Conservation (phyloP, 2,113 vertebrate genomes). For the Sander lucioperca region DNA sequence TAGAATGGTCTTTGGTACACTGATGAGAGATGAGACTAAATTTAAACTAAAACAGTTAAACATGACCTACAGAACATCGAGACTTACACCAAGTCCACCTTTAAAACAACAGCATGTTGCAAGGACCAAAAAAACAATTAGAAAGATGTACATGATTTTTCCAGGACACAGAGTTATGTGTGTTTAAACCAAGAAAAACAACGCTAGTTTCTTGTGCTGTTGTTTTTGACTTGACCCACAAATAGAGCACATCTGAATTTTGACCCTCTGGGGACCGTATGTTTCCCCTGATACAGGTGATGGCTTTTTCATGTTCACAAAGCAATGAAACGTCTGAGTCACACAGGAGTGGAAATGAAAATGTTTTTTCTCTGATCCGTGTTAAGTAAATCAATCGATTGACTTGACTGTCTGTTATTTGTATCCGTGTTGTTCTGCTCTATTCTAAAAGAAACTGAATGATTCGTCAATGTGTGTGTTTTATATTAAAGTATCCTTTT, state of each 20-base stretch:
- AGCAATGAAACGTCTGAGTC: slow-evolving; percentile 51
- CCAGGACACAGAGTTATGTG: slow-evolving; percentile 59
- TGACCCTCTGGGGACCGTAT: slow-evolving; percentile 25
- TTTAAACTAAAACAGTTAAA: neutral
- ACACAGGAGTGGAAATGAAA: slow-evolving; percentile 18
- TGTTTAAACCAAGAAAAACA: slow-evolving; percentile 70
- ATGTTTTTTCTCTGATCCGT: slow-evolving; percentile 45
- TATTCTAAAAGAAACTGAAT: slow-evolving; percentile 87
- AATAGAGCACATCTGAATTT: slow-evolving; percentile 37
- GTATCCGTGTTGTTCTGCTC: slow-evolving; percentile 92
- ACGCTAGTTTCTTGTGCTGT: slow-evolving; percentile 86
- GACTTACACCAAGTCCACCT: neutral
- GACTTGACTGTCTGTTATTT: slow-evolving; percentile 82
- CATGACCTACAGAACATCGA: neutral
- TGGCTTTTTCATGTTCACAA: slow-evolving; percentile 63
- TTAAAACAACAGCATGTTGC: slow-evolving; percentile 1
- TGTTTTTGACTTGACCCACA: slow-evolving; percentile 75
- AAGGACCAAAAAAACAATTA: slow-evolving; percentile 48
- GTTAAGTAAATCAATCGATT: slow-evolving; percentile 46
- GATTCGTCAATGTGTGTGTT: slow-evolving; percentile 88
- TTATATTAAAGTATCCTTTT: slow-evolving; percentile 76
- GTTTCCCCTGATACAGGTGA: slow-evolving; percentile 26
- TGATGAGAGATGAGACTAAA: slow-evolving; percentile 13
- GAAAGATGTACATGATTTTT: slow-evolving; percentile 11
- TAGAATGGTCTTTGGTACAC: slow-evolving; percentile 40